Conservation (phyloP, 1,140 invertebrate genomes). For the Drosophila malerkotliana region DNA sequence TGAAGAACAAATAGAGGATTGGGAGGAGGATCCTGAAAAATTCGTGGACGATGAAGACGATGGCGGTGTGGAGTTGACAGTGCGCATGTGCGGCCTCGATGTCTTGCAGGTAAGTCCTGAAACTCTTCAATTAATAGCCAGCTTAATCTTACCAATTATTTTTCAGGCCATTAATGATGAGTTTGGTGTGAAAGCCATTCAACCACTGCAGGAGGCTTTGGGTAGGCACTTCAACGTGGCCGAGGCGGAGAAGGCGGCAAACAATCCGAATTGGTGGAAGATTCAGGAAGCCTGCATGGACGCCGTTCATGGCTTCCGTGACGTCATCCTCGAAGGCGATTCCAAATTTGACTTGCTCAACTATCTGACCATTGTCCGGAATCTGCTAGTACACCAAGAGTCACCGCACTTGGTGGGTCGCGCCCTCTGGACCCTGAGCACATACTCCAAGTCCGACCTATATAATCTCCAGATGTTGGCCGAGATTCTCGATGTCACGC, state of each 20-base stretch:
- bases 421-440: constrained; percentile 89
- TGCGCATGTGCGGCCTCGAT: constrained; percentile 91
- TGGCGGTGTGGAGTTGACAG: constrained; percentile 88
- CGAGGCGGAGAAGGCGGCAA: constrained; percentile 84
- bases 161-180: constrained; percentile 87
- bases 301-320: constrained; percentile 86
- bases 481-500: constrained; percentile 72
- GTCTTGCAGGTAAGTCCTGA: constrained; percentile 85
- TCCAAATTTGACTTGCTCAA: constrained; percentile 88
- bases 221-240: constrained; percentile 88
- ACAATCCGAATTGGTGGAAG: constrained; percentile 90
- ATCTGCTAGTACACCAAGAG: constrained; percentile 73
- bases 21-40: constrained; percentile 89
- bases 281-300: constrained; percentile 90
- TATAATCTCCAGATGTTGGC: constrained; percentile 77
- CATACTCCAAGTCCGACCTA: constrained; percentile 85
- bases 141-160: too few species aligned
- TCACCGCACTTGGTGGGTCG: constrained; percentile 89
- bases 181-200: constrained; percentile 86
- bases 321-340: constrained; percentile 86
- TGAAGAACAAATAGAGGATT: constrained; percentile 89
- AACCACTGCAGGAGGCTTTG: constrained; percentile 87
- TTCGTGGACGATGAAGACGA: constrained; percentile 93
- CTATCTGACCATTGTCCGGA: constrained; percentile 87
- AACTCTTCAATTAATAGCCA: background rate